Percentiles rank a stretch among this genome's conserved stretches.
Conservation (phyloP, 2,888 invertebrate species). For the Myopa testacea region DNA sequence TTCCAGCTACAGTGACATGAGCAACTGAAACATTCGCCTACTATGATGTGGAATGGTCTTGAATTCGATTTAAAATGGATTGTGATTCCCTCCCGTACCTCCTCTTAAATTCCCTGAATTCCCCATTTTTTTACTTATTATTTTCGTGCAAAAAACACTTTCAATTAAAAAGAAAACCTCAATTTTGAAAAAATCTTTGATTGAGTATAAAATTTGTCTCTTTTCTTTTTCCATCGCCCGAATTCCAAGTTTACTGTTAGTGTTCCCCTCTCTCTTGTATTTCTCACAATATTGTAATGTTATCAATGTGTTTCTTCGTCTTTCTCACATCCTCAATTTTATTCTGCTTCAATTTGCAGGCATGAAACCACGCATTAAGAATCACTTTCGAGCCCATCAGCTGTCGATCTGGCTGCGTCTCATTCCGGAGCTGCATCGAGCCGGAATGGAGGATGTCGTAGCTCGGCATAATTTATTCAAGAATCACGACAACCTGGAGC, state of each 20-base stretch:
- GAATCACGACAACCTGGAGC: conserved; percentile 87
- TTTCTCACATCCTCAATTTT: conserved; percentile 11
- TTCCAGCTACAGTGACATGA: too few relatives aligned
- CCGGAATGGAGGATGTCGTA: conserved; percentile 90
- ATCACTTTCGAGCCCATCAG: conserved; percentile 95
- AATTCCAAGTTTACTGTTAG: too few relatives aligned
- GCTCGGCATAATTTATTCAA: conserved; percentile 89
- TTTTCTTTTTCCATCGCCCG: not conserved
- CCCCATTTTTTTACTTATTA: too few relatives aligned
- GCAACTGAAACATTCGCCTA: too few relatives aligned
- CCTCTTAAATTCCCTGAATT: not conserved
- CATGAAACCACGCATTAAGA: conserved; percentile 89
- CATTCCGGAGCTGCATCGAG: conserved; percentile 89
- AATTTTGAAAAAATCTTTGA: not conserved
- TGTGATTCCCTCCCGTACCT: too few relatives aligned
- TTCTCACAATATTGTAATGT: not conserved
- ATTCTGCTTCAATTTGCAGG: conserved; percentile 72
- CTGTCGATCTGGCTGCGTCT: conserved; percentile 94
- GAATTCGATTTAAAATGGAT: too few relatives aligned
- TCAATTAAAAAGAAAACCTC: too few relatives aligned
- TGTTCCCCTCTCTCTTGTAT: too few relatives aligned
- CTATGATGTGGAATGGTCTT: too few relatives aligned
- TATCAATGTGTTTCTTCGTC: not conserved
- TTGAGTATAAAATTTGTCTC: not conserved
- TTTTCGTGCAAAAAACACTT: too few relatives aligned